phyloP scores from a whole-genome alignment of 2,113 vertebrate genomes.

The Ivindomyrus marchei region DNA sequence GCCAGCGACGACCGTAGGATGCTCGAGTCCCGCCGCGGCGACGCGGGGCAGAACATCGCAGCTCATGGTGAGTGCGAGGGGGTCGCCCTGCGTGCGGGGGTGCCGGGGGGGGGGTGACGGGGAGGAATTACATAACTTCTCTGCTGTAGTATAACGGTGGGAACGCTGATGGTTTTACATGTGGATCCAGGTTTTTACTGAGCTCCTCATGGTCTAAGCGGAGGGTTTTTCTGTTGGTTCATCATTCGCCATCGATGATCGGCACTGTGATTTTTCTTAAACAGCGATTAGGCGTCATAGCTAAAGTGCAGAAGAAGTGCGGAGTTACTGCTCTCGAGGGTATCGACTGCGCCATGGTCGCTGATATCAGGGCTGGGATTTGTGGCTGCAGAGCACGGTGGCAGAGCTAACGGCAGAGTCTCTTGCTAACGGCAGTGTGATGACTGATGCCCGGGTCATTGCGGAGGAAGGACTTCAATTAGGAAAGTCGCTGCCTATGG shows the following conservation, averaged over 20 bases:
- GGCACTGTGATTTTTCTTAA: not conserved
- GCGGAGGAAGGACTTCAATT: not conserved
- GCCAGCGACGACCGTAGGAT: conserved; percentile 28
- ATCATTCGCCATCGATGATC: not conserved
- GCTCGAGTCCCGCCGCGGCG: conserved; percentile 36
- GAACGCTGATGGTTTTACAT: not conserved
- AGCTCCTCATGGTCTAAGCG: not conserved
- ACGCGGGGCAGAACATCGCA: conserved; percentile 33
- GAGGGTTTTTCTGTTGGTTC: not conserved
- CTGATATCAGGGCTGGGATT: not conserved
- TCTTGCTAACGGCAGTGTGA: not conserved
- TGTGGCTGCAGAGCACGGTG: not conserved
- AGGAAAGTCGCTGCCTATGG: not conserved
- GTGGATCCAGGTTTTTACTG: conserved; percentile 1
- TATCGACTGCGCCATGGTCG: not conserved
- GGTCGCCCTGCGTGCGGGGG: not conserved
- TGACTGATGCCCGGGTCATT: not conserved
- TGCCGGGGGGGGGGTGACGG: not conserved
- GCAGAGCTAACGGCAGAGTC: not conserved
- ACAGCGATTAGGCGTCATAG: not conserved
- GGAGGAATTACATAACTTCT: conserved; percentile 19
- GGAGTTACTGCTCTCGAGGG: not conserved
- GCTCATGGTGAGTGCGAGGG: conserved; percentile 47
- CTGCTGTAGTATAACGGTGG: not conserved
- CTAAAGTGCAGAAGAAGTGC: not conserved